Conservation (phyloP, 2,888 invertebrate genomes). For the Brachylomia viminalis region DNA sequence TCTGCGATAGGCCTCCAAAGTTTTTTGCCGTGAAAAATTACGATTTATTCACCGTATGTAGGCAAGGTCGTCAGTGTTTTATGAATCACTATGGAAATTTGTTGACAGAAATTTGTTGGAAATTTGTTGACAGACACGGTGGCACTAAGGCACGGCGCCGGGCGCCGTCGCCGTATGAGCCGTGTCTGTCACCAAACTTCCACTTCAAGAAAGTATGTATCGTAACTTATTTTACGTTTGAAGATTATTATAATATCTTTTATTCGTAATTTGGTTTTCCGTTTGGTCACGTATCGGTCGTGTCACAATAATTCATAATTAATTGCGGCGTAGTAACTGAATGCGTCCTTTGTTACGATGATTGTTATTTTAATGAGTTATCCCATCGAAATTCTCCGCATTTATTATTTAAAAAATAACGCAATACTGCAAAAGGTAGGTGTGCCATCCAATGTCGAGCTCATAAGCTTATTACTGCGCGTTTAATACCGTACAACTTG, state of each 20-base stretch:
- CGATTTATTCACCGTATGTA: neutral
- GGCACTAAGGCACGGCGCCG: neutral
- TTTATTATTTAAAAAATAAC: slow-evolving; percentile 6
- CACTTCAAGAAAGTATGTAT: neutral
- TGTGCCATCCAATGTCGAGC: neutral
- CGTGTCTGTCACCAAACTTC: neutral
- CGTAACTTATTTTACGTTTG: neutral
- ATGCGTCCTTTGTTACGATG: slow-evolving; percentile 1
- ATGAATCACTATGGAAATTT: neutral
- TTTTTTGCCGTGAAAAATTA: neutral
- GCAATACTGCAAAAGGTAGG: neutral
- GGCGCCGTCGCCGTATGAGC: neutral
- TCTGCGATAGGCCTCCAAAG: too few relatives aligned
- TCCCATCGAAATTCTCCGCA: too few relatives aligned
- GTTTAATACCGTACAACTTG: neutral
- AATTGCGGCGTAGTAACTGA: slow-evolving; percentile 19
- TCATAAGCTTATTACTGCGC: slow-evolving; percentile 1
- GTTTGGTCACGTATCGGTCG: neutral
- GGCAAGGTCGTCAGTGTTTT: neutral
- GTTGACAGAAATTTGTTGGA: neutral
- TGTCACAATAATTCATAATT: neutral
- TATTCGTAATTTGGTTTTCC: neutral
- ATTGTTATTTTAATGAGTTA: neutral
- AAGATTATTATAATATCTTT: neutral
- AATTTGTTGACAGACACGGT: neutral